phyloP scores from a whole-genome alignment of 1,140 invertebrate species.

The Ylistrum balloti region DNA sequence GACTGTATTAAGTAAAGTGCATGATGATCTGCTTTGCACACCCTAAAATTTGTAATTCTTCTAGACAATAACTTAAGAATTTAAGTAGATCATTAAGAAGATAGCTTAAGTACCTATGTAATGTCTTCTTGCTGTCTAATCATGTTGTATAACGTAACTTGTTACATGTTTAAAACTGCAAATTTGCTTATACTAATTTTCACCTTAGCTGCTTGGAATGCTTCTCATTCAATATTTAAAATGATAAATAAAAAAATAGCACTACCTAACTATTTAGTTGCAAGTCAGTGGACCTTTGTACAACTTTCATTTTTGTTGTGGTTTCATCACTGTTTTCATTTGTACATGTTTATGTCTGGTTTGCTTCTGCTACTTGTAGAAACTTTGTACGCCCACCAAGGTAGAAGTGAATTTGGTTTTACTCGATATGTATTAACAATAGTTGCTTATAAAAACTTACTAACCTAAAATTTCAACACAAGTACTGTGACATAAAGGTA shows the following conservation, averaged over 20 bases:
- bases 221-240: not conserved
- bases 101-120: not conserved
- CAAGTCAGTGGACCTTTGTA: not conserved
- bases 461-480: not conserved
- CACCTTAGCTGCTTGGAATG: not conserved
- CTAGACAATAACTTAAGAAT: too few relatives aligned
- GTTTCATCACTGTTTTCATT: not conserved
- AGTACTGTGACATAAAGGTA: not conserved
- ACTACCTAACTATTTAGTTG: too few relatives aligned
- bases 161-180: not conserved
- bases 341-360: not conserved
- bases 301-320: not conserved
- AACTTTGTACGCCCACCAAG: not conserved
- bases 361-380: not conserved
- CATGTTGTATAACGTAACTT: not conserved
- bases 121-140: not conserved
- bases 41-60: too few relatives aligned
- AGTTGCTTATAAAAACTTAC: not conserved
- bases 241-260: not conserved
- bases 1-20: too few relatives aligned
- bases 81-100: too few relatives aligned
- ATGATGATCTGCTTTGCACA: too few relatives aligned
- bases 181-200: not conserved
- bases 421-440: not conserved
- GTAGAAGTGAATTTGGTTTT: not conserved